These are phyloP conservation scores for Manis javanica DNA, from an alignment of 2,797 vertebrate genomes.

Conservation along the genomic window DNA sequence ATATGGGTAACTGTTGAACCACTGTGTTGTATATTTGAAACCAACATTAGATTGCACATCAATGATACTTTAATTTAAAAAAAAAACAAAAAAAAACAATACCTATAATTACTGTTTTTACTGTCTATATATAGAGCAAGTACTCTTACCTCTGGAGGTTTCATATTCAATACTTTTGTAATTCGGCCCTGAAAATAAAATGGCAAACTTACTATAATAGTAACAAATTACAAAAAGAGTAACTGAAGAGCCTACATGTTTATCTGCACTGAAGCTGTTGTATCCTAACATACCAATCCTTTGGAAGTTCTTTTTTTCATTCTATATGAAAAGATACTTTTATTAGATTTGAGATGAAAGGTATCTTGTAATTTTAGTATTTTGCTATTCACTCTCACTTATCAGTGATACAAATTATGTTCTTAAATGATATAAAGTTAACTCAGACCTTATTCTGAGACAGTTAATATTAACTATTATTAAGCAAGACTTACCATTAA, in stretches of 20 bases:
- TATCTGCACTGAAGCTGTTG: not conserved
- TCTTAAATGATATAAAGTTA: constrained; percentile 47
- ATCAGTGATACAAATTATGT: not conserved
- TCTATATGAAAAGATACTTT: constrained; percentile 20
- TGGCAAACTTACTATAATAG: constrained; percentile 56
- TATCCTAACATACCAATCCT: not conserved
- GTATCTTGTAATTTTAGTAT: not conserved
- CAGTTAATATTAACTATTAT: not conserved
- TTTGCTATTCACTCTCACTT: not conserved
- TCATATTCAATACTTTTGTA: constrained; percentile 99
- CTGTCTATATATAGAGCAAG: not conserved
- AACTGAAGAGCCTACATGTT: not conserved
- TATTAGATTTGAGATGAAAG: not conserved
- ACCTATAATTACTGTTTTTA: constrained; percentile 9
- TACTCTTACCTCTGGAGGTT: constrained; percentile 94
- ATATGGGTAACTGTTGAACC: too few species aligned
- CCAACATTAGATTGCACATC: too few species aligned
- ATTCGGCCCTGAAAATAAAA: constrained; percentile 92
- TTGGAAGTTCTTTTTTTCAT: not conserved
- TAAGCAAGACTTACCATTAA: too few species aligned
- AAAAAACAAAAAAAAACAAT: too few species aligned
- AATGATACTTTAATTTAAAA: too few species aligned
- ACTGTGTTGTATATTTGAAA: too few species aligned
- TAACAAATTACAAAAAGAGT: constrained; percentile 28
- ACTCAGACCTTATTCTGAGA: not conserved